phyloP scores from a whole-genome alignment of 2,113 vertebrate species.

The Sylvilagus bachmani region DNA sequence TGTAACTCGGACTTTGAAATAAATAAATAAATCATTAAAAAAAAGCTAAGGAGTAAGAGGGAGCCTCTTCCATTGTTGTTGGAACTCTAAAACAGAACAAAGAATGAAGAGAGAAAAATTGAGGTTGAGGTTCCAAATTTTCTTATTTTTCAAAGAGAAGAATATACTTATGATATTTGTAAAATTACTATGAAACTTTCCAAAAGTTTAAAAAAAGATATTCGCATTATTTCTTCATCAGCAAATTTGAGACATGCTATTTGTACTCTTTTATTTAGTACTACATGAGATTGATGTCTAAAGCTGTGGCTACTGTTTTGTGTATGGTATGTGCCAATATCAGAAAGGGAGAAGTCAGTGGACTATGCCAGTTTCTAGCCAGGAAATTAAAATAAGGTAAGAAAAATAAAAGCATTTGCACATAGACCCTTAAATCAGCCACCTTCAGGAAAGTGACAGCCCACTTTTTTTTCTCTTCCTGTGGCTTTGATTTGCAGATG shows the following conservation, averaged over 20 bases:
- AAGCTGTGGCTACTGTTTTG: neutral
- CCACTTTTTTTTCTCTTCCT: neutral
- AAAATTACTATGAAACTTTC: neutral
- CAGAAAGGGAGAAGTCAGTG: slow-evolving; percentile 12
- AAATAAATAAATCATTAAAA: too few species aligned
- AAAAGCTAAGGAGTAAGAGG: neutral
- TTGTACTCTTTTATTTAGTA: neutral
- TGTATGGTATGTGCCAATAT: neutral
- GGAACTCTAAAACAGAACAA: neutral
- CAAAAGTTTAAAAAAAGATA: neutral
- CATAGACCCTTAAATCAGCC: slow-evolving; percentile 47
- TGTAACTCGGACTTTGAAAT: too few species aligned
- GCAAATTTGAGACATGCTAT: neutral
- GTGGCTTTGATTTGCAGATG: neutral
- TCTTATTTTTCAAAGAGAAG: slow-evolving; percentile 16
- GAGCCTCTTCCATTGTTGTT: neutral
- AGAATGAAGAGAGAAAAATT: neutral
- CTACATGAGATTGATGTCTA: neutral
- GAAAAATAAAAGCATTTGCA: neutral
- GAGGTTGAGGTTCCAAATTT: neutral
- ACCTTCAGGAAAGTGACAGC: neutral
- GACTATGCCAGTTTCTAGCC: slow-evolving; percentile 43
- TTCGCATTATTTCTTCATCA: slow-evolving; percentile 8
- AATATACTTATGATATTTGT: neutral
- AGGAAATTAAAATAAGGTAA: slow-evolving; percentile 63